Evolutionary conservation across 2,888 invertebrate genomes (phyloP).

Genomic region (Falcaria lacertinaria): DNA sequence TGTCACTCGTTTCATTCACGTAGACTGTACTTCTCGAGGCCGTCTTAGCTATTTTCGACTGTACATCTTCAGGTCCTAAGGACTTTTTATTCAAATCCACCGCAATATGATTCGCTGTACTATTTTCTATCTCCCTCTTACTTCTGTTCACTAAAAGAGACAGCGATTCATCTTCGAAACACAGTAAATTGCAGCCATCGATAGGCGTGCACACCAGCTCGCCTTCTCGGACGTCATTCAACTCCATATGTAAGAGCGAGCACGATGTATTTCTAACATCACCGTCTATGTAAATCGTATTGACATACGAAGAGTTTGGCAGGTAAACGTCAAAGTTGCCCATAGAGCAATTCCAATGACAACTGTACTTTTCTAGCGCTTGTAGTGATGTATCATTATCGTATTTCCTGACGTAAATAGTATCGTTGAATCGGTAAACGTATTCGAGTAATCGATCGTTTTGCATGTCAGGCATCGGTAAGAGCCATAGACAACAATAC

Average conservation of each 20-base stretch:
- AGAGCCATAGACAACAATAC: constrained; percentile 85
- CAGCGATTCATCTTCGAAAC: constrained; percentile 42
- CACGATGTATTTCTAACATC: constrained; percentile 47
- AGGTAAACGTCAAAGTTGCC: constrained; percentile 49
- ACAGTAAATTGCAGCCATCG: constrained; percentile 50
- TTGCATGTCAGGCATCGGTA: constrained; percentile 54
- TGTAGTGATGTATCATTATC: constrained; percentile 20
- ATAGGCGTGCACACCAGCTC: constrained; percentile 46
- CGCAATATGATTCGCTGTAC: constrained; percentile 7
- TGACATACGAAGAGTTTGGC: constrained; percentile 48
- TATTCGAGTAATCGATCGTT: constrained; percentile 35
- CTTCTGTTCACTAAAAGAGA: constrained; percentile 18
- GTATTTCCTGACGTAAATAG: constrained; percentile 42
- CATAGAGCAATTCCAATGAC: constrained; percentile 59
- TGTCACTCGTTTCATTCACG: constrained; percentile 14
- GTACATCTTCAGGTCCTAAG: constrained; percentile 7
- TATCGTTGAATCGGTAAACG: constrained; percentile 59
- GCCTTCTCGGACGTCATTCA: constrained; percentile 37
- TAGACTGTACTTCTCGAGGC: constrained; percentile 6
- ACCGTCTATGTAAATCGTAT: constrained; percentile 48
- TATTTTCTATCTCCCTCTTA: constrained; percentile 19
- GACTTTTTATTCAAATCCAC: constrained; percentile 19
- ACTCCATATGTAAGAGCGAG: constrained; percentile 52
- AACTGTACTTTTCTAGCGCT: constrained; percentile 47
- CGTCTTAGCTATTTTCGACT: constrained; percentile 14